Base-by-base conservation (phyloP, 2,888 invertebrate species). In the Eupithecia vulgata region DNA sequence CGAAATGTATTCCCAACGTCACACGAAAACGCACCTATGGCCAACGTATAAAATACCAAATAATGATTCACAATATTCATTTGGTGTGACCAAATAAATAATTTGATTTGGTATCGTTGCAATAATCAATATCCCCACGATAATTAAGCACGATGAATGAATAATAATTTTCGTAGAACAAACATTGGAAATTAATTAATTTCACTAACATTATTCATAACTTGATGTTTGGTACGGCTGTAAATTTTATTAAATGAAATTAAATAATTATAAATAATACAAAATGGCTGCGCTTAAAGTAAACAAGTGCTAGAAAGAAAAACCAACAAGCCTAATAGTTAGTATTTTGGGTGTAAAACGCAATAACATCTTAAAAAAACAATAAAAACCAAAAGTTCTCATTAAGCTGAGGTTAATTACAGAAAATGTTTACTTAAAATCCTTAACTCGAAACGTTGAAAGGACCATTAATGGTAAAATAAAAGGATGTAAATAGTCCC, bases 401-500 rank as follows among this genome's bases (percentile, higher is more conserved):
- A 73, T 67, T 73, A 64, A 68, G 68, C 68, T 25, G 71, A 69
- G 75, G 57, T 72, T 65, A 70, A 68, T 67, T 62, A 59, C 40
- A 70, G 62, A 64, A 70, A 75, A 59, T 72, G 72, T 73, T 75
- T 70, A 68, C 68, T 68, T 68, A 65, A 75, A 71, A 71, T 70
- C 70, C 67, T 75, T 75, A 61, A 70, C 72, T 70, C 72, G 17
- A 68, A 75, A 70, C 40, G 70, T 64, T 62, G 70, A 42, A 25
- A 68, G 62, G 66, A 34, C 57, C 73, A 70, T 76, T 75, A 76
- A 76, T 73, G 76, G 69, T 48, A 69, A 73, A 75, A 75, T 74
- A 75, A 77, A 66, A 77, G 73, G 70, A 74, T 77, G 68, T 76
- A 71, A 76, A 76, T 71, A 65, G 73, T 71, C 71, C 75, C 72